phyloP scores from a whole-genome alignment of 2,888 invertebrate genomes.

The Patella depressa region DNA sequence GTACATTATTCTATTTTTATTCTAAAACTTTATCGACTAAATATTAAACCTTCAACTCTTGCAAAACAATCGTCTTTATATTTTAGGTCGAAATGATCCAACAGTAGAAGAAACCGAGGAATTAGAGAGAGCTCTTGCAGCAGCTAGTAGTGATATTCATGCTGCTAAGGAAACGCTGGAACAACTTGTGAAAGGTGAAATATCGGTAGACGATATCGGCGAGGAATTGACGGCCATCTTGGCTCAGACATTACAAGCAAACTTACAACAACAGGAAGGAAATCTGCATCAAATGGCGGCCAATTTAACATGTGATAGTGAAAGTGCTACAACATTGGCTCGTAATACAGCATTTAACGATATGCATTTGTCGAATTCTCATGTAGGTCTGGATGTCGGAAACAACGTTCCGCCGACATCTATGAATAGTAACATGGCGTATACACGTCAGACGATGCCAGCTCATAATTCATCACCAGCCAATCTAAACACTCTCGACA shows the following conservation, averaged over 20 bases:
- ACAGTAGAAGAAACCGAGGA: constrained; percentile 89
- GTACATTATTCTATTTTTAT: too few species aligned
- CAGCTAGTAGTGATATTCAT: constrained; percentile 76
- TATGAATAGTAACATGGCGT: not conserved
- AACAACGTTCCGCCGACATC: constrained; percentile 6
- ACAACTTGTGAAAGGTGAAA: constrained; percentile 48
- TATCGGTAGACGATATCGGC: constrained; percentile 31
- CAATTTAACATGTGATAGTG: not conserved
- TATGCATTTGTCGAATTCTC: not conserved
- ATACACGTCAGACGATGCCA: not conserved
- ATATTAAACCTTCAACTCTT: too few species aligned
- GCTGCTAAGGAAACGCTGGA: constrained; percentile 60
- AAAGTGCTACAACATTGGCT: constrained; percentile 3
- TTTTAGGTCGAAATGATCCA: constrained; percentile 77
- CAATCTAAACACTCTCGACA: not conserved
- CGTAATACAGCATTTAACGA: not conserved
- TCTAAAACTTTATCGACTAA: too few species aligned
- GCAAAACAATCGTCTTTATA: not conserved
- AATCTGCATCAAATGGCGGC: not conserved
- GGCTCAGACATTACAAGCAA: constrained; percentile 35
- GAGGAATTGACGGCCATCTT: constrained; percentile 39
- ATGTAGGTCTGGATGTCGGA: not conserved
- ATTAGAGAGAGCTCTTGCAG: constrained; percentile 86
- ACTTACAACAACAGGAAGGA: constrained; percentile 19
- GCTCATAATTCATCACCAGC: not conserved